These are phyloP conservation scores for Atractosteus spatula DNA, from an alignment of 2,113 vertebrate species.

Conservation along the genomic window DNA sequence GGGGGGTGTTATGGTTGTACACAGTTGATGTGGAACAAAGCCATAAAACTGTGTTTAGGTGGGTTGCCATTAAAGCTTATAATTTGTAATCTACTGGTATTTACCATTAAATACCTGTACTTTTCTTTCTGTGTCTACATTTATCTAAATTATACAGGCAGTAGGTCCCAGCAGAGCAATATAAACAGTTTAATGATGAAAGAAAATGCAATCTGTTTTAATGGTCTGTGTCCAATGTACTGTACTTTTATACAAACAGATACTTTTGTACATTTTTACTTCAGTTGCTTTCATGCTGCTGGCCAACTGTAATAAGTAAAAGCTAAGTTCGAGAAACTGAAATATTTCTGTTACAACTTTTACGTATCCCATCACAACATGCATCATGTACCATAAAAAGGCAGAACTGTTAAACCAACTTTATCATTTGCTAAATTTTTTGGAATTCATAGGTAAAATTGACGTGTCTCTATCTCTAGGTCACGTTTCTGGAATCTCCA, in stretches of 20 bases:
- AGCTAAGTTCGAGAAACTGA: too few relatives aligned
- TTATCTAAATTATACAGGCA: conserved; percentile 16
- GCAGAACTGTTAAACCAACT: too few relatives aligned
- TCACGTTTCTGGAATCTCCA: too few relatives aligned
- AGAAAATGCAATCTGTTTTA: conserved; percentile 13
- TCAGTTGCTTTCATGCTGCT: not conserved
- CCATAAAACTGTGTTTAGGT: not conserved
- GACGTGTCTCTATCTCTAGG: too few relatives aligned
- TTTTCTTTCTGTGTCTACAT: conserved; percentile 9
- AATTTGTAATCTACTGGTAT: not conserved
- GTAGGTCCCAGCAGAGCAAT: not conserved
- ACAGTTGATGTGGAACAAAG: too few relatives aligned
- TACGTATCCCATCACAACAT: not conserved
- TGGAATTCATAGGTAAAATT: too few relatives aligned
- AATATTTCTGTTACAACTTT: not conserved
- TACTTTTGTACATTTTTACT: not conserved
- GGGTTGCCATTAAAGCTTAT: not conserved
- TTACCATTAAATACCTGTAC: conserved; percentile 11
- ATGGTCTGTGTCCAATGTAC: not conserved
- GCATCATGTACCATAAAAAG: not conserved
- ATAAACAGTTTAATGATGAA: not conserved
- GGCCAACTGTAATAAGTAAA: too few relatives aligned
- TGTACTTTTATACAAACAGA: not conserved
- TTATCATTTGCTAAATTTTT: too few relatives aligned
- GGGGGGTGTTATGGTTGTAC: too few relatives aligned